Evolutionary conservation across 2,888 invertebrate species (phyloP).

Genomic region (Isotomurus palustris): DNA sequence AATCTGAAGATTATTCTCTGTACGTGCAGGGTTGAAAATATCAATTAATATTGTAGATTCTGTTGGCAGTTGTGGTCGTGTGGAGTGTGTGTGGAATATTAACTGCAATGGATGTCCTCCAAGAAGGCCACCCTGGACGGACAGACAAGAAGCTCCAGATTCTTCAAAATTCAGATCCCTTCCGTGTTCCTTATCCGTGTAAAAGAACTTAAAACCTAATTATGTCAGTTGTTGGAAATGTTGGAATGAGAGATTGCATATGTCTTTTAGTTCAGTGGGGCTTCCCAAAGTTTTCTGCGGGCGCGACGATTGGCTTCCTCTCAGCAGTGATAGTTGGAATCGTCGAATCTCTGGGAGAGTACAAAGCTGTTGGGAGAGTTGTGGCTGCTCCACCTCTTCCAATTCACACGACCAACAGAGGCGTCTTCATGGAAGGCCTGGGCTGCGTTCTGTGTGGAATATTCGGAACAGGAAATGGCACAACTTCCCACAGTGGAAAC

Average conservation of each 20-base stretch:
- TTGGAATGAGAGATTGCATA: not conserved
- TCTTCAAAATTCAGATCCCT: conserved; percentile 69
- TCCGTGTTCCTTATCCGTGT: conserved; percentile 77
- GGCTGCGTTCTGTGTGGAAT: conserved; percentile 54
- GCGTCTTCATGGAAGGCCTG: conserved; percentile 54
- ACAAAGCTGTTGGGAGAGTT: conserved; percentile 56
- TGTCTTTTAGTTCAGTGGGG: conserved; percentile 51
- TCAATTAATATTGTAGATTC: conserved; percentile 55
- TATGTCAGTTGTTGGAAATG: not conserved
- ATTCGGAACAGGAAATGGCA: conserved; percentile 51
- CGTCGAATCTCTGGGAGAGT: conserved; percentile 54
- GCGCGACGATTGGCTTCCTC: conserved; percentile 49
- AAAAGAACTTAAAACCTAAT: conserved; percentile 17
- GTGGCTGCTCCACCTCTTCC: conserved; percentile 54
- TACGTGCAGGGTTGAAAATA: not conserved
- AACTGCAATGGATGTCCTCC: conserved; percentile 61
- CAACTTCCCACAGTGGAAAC: conserved; percentile 55
- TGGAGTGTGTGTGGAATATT: conserved; percentile 70
- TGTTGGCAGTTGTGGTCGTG: conserved; percentile 69
- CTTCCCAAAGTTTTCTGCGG: conserved; percentile 48
- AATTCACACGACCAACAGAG: conserved; percentile 55
- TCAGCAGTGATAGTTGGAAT: conserved; percentile 49
- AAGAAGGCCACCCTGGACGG: conserved; percentile 63
- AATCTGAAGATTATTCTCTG: not conserved
- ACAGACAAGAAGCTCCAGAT: conserved; percentile 68